Conservation (phyloP, 2,113 vertebrate species). For the Capreolus pygargus region DNA sequence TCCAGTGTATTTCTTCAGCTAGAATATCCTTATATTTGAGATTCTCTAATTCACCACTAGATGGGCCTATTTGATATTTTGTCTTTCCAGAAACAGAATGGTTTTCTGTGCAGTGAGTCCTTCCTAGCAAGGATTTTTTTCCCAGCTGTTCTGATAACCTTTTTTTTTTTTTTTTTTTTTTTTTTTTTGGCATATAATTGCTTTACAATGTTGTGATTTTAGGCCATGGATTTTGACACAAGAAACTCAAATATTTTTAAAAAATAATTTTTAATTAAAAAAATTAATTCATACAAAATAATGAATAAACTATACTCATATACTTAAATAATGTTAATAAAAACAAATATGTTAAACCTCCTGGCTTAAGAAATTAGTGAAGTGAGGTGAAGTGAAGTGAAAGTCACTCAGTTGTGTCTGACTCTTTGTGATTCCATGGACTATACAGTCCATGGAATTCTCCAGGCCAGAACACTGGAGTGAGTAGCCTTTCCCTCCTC, state of each 20-base stretch:
- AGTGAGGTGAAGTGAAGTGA: background rate
- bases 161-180: background rate
- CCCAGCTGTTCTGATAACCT: background rate
- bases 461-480: background rate
- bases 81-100: background rate
- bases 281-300: background rate
- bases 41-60: constrained; percentile 48
- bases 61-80: constrained; percentile 30
- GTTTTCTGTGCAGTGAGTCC: background rate
- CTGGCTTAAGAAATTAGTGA: background rate
- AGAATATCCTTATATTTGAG: background rate
- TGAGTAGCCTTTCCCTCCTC: background rate
- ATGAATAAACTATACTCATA: background rate
- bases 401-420: fast-evolving
- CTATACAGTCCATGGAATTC: background rate
- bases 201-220: background rate
- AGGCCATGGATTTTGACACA: background rate
- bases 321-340: background rate
- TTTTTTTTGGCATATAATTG: background rate
- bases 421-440: background rate
- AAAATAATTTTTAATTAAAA: background rate
- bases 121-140: background rate
- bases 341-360: background rate
- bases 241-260: constrained; percentile 55
- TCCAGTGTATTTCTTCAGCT: no score